Base-by-base conservation (phyloP, 2,113 vertebrate species). In the Brienomyrus longianalis region DNA sequence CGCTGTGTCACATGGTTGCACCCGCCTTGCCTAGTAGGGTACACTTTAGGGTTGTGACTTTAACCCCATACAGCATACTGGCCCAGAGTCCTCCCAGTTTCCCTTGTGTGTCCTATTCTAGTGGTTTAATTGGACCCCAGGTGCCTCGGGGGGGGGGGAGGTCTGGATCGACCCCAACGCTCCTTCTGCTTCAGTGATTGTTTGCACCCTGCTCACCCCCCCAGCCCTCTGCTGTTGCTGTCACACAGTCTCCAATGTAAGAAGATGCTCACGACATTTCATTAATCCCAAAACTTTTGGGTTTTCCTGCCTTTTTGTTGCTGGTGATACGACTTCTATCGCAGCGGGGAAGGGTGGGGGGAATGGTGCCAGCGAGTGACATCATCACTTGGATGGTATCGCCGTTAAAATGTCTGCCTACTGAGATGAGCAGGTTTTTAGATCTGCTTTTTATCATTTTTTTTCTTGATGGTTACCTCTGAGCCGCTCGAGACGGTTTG, bases 191-290 rank as follows among this genome's bases (percentile, higher is more conserved):
- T 54, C 19, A 8, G n/a, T 52, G 51, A 89, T 90, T 88, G 89
- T 90, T 88, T 56, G 83, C 31, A 70, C 19, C 89, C 92, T 90
- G 88, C n/a, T 27, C 92, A 52, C 91, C 0, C 47, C 59, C 27
- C n/a, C 77, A 50, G 70, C 50, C 88, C 0, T 0, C 93, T 88
- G 91, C 91, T 94, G 92, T 74, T n/a, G 13, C 35, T 54, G 70
- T 27, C 8, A 85, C 17, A 85, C 17, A 2, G 62, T 70, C 62
- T 80, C 35, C 74, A 7, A 35, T 84, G 21, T 48, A 48, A 23
- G 48, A 84, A 21, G 83, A 84, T 8, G 83, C 45, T n/a, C 43
- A 47, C 83, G 19, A 2, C 45, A 21, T 48, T 84, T 48, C 83
- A 47, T 84, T 84, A 54, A 87, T 87, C 35, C 31, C 0, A 35